Percentiles rank a stretch among this genome's conserved stretches.
phyloP scores from a whole-genome alignment of 2,113 vertebrate species.

The Paralichthys olivaceus region DNA sequence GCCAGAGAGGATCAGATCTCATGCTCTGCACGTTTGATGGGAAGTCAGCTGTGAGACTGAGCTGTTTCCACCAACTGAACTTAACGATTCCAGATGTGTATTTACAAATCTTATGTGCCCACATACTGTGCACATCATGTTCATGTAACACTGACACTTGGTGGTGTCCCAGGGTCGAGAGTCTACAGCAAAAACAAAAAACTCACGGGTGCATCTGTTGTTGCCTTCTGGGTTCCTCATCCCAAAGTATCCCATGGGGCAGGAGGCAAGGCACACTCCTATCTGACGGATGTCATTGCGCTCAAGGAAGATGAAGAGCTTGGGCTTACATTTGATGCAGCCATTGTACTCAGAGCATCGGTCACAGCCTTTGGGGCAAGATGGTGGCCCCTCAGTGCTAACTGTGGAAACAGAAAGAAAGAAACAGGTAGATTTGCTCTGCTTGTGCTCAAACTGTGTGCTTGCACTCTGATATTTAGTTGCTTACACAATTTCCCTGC shows the following conservation, averaged over 20 bases:
- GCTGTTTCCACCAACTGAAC: no score
- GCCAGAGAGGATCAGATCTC: not conserved
- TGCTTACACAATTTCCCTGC: no score
- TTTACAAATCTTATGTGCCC: conserved; percentile 11
- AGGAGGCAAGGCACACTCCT: conserved; percentile 94
- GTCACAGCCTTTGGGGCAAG: conserved; percentile 95
- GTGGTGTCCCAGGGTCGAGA: not conserved
- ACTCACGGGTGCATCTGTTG: conserved; percentile 99
- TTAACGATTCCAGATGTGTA: no score
- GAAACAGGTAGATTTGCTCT: not conserved
- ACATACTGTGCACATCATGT: no score
- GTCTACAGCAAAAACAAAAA: conserved; percentile 11
- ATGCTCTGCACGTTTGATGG: not conserved
- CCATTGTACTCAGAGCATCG: conserved; percentile 97
- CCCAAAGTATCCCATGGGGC: conserved; percentile 94
- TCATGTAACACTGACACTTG: no score
- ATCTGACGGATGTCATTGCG: conserved; percentile 95
- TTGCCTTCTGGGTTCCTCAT: conserved; percentile 96
- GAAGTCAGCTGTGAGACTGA: no score
- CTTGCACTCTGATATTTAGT: no score
- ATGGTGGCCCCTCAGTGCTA: conserved; percentile 90
- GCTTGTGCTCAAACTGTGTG: no score
- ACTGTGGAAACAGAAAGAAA: conserved; percentile 79
- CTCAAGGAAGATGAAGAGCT: conserved; percentile 98
- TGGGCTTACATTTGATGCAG: conserved; percentile 94